phyloP scores from a whole-genome alignment of 2,113 vertebrate genomes.

The Tetrao urogallus region DNA sequence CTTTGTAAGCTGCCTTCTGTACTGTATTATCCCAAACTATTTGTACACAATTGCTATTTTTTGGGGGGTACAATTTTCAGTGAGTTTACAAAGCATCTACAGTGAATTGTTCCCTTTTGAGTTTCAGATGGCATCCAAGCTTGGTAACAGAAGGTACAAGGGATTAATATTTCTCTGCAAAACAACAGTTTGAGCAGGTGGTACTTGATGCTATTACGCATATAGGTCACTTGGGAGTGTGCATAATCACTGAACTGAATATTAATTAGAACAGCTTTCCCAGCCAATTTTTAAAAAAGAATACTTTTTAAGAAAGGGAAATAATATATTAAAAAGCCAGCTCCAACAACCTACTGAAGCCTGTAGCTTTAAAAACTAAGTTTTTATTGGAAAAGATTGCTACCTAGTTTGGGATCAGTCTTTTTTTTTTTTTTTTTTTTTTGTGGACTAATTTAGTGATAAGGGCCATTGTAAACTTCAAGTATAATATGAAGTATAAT shows the following conservation, averaged over 20 bases:
- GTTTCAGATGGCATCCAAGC: conserved; percentile 56
- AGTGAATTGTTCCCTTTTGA: conserved; percentile 37
- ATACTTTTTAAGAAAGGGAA: background rate
- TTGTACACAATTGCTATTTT: background rate
- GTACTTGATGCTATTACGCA: conserved; percentile 61
- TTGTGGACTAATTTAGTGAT: background rate
- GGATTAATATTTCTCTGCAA: conserved; percentile 55
- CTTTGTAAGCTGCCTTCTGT: background rate
- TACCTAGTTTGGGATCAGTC: fast-evolving
- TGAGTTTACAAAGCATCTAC: conserved; percentile 44
- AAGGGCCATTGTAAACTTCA: background rate
- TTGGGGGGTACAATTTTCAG: background rate
- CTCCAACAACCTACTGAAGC: background rate
- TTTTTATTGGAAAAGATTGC: background rate
- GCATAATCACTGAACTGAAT: conserved; percentile 65
- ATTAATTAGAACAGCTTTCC: conserved; percentile 65
- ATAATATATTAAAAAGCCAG: background rate
- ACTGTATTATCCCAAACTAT: background rate
- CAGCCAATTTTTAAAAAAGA: background rate
- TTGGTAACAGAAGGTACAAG: conserved; percentile 55
- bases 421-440: background rate
- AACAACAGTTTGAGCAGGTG: conserved; percentile 71
- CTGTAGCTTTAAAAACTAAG: background rate
- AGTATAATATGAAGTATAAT: background rate
- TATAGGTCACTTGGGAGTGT: conserved; percentile 64